Conservation (phyloP, 2,888 invertebrate genomes). For the Thalpophila matura region DNA sequence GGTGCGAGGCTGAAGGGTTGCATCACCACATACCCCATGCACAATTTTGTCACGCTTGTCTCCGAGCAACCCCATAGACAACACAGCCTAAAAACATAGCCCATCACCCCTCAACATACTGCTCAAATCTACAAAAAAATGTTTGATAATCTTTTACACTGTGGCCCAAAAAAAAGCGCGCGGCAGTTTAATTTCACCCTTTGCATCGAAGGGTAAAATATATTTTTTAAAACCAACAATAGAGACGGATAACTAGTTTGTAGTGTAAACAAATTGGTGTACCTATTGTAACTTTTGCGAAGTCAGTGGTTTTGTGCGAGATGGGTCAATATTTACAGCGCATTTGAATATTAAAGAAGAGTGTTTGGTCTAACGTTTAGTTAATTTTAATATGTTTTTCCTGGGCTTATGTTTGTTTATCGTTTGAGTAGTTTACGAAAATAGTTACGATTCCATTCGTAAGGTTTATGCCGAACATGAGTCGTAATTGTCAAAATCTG, state of each 20-base stretch:
- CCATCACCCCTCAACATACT: constrained; percentile 37
- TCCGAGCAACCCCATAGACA: constrained; percentile 58
- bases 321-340: constrained; percentile 55
- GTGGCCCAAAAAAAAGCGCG: constrained; percentile 47
- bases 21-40: constrained; percentile 80
- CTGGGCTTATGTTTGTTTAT: not conserved
- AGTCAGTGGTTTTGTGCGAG: constrained; percentile 66
- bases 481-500: too few species aligned
- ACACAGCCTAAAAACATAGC: constrained; percentile 59
- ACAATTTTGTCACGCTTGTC: constrained; percentile 86
- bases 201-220: constrained; percentile 76
- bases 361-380: constrained; percentile 24
- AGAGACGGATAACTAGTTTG: constrained; percentile 84
- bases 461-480: too few species aligned
- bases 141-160: constrained; percentile 56
- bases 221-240: constrained; percentile 85
- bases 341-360: constrained; percentile 51
- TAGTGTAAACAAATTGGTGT: constrained; percentile 88
- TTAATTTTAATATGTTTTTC: constrained; percentile 3
- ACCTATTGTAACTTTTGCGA: constrained; percentile 76
- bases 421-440: too few species aligned
- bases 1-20: constrained; percentile 85
- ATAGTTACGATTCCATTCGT: too few species aligned
- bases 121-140: constrained; percentile 6
- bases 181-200: constrained; percentile 68